A percentile compares a stretch with the other conserved stretches of the same genome.
Conservation (phyloP, 1,140 invertebrate genomes). For the Metaphire vulgaris region DNA sequence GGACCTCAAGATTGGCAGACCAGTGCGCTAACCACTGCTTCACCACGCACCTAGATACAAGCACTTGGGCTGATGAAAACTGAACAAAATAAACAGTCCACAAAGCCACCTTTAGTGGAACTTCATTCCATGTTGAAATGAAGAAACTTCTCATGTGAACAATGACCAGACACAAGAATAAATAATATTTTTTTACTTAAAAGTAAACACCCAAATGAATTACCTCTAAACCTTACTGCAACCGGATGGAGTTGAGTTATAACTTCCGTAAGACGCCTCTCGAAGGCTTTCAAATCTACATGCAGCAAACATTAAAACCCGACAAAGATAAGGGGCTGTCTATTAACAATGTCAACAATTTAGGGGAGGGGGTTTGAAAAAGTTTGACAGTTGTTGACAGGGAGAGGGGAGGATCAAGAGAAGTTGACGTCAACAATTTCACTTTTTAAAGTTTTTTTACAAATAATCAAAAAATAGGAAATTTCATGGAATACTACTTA, state of each 20-base stretch:
- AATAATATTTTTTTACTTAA: not conserved
- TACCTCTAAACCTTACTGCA: slow-evolving; percentile 86
- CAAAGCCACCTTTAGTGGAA: no score
- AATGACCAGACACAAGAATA: not conserved
- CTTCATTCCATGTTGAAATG: no score
- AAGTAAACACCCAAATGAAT: slow-evolving; percentile 24
- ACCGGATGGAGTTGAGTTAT: slow-evolving; percentile 84
- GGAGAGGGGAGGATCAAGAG: not conserved
- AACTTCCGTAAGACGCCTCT: slow-evolving; percentile 89
- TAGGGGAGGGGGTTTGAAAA: not conserved
- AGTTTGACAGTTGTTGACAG: not conserved
- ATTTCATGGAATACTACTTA: no score
- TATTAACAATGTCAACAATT: not conserved
- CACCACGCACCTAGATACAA: no score
- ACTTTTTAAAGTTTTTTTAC: not conserved
- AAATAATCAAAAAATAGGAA: not conserved
- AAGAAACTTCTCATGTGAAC: no score
- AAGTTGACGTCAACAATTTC: not conserved
- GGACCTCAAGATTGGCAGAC: no score
- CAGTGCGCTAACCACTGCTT: no score
- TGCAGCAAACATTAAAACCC: not conserved
- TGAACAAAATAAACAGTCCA: no score
- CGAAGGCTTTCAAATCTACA: slow-evolving; percentile 93
- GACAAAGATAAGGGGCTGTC: not conserved
- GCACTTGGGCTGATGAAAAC: no score